Percentiles rank a stretch among this genome's conserved stretches.
These are phyloP conservation scores for Xenops minutus DNA, from an alignment of 2,797 vertebrate species.

Conservation along the genomic window DNA sequence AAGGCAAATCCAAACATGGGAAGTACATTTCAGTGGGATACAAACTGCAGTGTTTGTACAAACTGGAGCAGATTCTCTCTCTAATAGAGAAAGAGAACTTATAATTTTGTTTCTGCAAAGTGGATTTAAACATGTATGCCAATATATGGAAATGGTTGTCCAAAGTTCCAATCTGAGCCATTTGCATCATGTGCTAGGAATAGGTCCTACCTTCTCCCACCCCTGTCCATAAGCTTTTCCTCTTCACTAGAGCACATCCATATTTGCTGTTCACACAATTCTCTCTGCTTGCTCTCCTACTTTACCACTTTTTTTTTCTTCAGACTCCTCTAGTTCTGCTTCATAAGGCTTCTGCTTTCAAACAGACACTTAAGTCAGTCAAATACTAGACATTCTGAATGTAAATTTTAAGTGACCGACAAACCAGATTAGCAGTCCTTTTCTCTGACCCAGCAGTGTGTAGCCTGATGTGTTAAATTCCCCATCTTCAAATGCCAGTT, in stretches of 20 bases:
- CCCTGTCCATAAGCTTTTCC: not conserved
- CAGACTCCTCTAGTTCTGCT: not conserved
- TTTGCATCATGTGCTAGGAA: not conserved
- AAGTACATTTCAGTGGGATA: not conserved
- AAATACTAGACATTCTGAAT: not conserved
- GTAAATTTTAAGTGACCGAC: not conserved
- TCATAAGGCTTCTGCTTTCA: not conserved
- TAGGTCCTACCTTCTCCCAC: not conserved
- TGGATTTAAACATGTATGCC: not conserved
- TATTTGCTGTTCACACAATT: not conserved
- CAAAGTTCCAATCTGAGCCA: not conserved
- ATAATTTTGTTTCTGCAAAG: not conserved
- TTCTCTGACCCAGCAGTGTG: not conserved
- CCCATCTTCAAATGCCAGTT: not conserved
- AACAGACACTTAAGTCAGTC: not conserved
- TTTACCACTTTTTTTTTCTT: not conserved
- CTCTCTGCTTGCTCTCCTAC: not conserved
- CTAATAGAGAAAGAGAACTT: not conserved
- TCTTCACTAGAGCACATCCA: not conserved
- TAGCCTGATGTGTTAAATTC: not conserved
- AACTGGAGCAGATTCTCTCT: rapidly evolving
- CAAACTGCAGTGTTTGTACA: rapidly evolving
- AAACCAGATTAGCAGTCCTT: not conserved
- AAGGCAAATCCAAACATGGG: not conserved
- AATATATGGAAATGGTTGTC: not conserved